Evolutionary conservation across 2,888 invertebrate species (phyloP).

Genomic region (Ormyrus nitidulus): DNA sequence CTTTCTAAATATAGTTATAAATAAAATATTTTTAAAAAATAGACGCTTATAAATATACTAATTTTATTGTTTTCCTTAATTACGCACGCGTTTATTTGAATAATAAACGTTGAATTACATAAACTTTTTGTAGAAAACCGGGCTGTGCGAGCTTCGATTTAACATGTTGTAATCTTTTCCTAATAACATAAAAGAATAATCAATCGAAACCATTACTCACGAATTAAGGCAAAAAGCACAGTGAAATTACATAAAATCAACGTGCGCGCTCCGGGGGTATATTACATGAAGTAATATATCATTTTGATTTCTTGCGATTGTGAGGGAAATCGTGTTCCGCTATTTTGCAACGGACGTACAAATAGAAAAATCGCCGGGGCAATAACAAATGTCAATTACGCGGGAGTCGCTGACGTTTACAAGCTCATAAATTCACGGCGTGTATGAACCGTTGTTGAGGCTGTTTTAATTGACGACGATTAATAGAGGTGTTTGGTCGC

Average conservation of each 20-base stretch:
- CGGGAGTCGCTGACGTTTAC: constrained; percentile 32
- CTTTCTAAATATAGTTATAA: too few relatives aligned
- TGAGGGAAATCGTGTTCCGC: constrained; percentile 37
- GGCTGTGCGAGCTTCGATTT: not conserved
- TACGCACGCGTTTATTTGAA: not conserved
- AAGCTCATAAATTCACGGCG: constrained; percentile 39
- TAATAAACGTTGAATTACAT: not conserved
- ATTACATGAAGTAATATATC: constrained; percentile 19
- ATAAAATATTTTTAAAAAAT: too few relatives aligned
- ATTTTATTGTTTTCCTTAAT: not conserved
- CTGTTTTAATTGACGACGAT: constrained; percentile 43
- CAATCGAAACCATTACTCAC: not conserved
- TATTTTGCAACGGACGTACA: constrained; percentile 30
- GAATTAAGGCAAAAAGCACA: not conserved
- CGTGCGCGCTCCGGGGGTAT: not conserved
- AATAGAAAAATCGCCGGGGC: constrained; percentile 29
- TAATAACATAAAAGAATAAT: too few relatives aligned
- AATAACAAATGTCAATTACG: constrained; percentile 48
- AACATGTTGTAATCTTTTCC: too few relatives aligned
- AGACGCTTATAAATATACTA: not conserved
- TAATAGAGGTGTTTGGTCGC: constrained; percentile 39
- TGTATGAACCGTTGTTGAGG: constrained; percentile 15
- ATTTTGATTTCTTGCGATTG: constrained; percentile 24
- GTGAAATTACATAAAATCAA: constrained; percentile 5
- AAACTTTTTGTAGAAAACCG: too few relatives aligned